Evolutionary conservation across 2,888 invertebrate species (phyloP), one percentile per base, ranked within the genome.

Genomic region (Parascotia fuliginaria): DNA sequence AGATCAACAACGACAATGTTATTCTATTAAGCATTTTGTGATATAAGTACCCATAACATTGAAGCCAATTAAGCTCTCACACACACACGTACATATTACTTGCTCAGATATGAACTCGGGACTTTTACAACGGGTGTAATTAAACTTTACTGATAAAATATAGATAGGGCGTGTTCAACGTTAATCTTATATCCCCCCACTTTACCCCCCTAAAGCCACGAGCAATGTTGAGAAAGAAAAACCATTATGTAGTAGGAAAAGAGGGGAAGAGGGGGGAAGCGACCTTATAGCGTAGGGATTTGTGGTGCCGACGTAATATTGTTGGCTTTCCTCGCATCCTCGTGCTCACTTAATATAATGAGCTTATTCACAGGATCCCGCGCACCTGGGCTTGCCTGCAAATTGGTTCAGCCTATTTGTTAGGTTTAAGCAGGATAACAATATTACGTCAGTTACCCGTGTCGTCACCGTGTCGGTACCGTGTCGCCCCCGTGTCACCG

Each of bases 91-190:
- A 33, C 15, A 33, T 15, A 33, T 16, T 9, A 33, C 33, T 33
- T 33, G 16, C 3, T 3, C 9, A 33, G 31, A 31, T 31, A 31
- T 16, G 33, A 33, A 33, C 14, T 32, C 14, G 32, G 32, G 12
- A 14, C 15, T 33, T 33, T 33, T 16, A 33, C 33, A 36, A 36
- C 19, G 36, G 22, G 14, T 37, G 37, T 48, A 56, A 56, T 56
- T 52, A 52, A 56, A 58, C 48, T 48, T 56, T 44, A 45, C 29
- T 42, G 19, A 42, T 56, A 43, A 45, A 42, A 56, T 42, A 48
- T 46, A 55, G 32, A 36, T 14, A 31, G 31, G 31, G 31, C 31
- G 31, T 31, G 31, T 7, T 28, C 40, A 39, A 33, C 34, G 44
- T 27, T 49, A 29, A 46, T 50, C 55, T 37, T 16, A 12, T 13